Base-by-base conservation (phyloP, 1,140 invertebrate genomes). In the Macrocentrus cingulum region DNA sequence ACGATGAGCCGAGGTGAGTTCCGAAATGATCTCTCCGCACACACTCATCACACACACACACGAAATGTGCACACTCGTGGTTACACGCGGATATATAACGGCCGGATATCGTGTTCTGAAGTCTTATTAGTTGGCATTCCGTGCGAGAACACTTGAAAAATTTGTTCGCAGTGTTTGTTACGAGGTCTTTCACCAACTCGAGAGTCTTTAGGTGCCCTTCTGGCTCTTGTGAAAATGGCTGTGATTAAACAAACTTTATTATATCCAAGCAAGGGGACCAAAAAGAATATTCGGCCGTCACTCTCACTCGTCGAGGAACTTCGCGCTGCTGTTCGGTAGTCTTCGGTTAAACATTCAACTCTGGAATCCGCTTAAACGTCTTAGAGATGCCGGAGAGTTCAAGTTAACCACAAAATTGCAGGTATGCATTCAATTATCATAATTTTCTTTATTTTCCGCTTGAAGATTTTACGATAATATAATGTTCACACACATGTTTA, bases 1-100 rank as follows among this genome's bases (percentile, higher is more conserved):
- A 66, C 60, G 61, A 66, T 62, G 48, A 42, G 46, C 44, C 34
- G n/a, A n/a, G n/a, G n/a, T n/a, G 48, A 65, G 67, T 66, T 63
- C 15, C 58, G 51, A 69, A 66, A 66, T 66, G 66, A 69, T 61
- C 59, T 54, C 63, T 56, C 62, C 62, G 66, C 66, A n/a, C n/a
- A n/a, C 64, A 63, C 65, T 67, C 32, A 25, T n/a, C n/a, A n/a
- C n/a, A n/a, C n/a, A n/a, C n/a, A n/a, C n/a, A n/a, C n/a, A n/a
- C n/a, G n/a, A n/a, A n/a, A n/a, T n/a, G n/a, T 29, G 8, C 19
- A 22, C 23, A 39, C 20, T 20, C n/a, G 44, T 16, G 34, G 11
- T 22, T 11, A 46, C 15, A 49, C n/a, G 9, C 4, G 8, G 8
- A 23, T n/a, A n/a, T n/a, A n/a, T n/a, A 18, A 50, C 25, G 32